These are phyloP conservation scores for Sarcophaga rosellei DNA, from an alignment of 2,888 invertebrate genomes.

Conservation along the genomic window DNA sequence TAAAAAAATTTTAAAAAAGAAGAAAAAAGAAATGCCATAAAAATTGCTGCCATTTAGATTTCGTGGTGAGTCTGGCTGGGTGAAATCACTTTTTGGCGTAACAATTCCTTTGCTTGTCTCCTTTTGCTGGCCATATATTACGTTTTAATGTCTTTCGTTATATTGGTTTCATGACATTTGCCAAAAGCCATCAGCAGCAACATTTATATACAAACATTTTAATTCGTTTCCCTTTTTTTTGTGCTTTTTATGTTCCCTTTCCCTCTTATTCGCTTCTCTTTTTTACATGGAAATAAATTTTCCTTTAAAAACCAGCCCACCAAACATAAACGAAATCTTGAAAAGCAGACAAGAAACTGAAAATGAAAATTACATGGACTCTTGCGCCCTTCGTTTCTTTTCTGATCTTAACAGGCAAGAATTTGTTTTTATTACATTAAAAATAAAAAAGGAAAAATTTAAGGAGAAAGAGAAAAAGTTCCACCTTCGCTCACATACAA, in stretches of 20 bases:
- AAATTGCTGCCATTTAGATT: not conserved
- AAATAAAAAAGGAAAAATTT: not conserved
- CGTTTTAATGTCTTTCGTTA: constrained; percentile 43
- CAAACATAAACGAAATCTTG: not conserved
- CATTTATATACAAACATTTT: constrained; percentile 44
- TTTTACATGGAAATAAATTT: too few relatives aligned
- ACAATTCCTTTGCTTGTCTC: not conserved
- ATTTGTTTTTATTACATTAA: constrained; percentile 36
- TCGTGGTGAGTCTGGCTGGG: not conserved
- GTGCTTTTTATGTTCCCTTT: not conserved
- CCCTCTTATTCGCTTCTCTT: too few relatives aligned
- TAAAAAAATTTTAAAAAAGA: not conserved
- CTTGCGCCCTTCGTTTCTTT: not conserved
- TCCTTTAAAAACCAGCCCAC: not conserved
- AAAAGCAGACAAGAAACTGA: not conserved
- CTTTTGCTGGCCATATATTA: constrained; percentile 29
- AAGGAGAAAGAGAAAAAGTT: not conserved
- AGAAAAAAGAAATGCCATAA: not conserved
- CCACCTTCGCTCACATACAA: not conserved
- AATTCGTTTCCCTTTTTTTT: constrained; percentile 61
- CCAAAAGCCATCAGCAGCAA: constrained; percentile 59
- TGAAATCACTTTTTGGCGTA: not conserved
- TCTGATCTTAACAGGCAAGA: constrained; percentile 11
- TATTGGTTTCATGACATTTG: constrained; percentile 61
- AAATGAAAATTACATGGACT: constrained; percentile 35